phyloP scores from a whole-genome alignment of 2,113 vertebrate genomes.

The Notarius lentiginosus region DNA sequence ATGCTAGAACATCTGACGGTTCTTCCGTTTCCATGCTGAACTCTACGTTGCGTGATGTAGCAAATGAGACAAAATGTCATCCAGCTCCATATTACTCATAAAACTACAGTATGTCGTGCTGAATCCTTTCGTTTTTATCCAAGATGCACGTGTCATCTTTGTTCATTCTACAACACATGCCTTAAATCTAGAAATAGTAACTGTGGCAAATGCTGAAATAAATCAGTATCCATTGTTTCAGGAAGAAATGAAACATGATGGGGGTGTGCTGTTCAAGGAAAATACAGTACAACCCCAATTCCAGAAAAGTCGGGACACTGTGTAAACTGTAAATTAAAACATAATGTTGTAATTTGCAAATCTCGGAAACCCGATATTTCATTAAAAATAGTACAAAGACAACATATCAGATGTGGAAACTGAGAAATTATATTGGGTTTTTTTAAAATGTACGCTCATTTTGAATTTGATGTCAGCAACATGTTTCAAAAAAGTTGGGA shows the following conservation, averaged over 20 bases:
- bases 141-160: neutral
- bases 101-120: neutral
- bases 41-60: neutral
- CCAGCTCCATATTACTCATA: neutral
- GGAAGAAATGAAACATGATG: neutral
- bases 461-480: too few relatives aligned
- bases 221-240: neutral
- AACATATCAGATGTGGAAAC: too few relatives aligned
- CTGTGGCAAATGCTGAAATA: neutral
- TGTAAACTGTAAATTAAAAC: too few relatives aligned
- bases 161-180: neutral
- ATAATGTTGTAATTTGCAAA: too few relatives aligned
- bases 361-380: too few relatives aligned
- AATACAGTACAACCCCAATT: neutral
- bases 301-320: too few relatives aligned
- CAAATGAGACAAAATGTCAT: constrained; percentile 4
- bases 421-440: too few relatives aligned
- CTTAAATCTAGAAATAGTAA: constrained; percentile 4
- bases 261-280: neutral
- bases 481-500: too few relatives aligned
- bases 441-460: too few relatives aligned
- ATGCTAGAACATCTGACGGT: neutral
- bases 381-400: too few relatives aligned
- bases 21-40: constrained; percentile 5
- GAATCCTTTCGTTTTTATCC: neutral